Base-by-base conservation (phyloP, 2,888 invertebrate species). In the Clusia tigrina region DNA sequence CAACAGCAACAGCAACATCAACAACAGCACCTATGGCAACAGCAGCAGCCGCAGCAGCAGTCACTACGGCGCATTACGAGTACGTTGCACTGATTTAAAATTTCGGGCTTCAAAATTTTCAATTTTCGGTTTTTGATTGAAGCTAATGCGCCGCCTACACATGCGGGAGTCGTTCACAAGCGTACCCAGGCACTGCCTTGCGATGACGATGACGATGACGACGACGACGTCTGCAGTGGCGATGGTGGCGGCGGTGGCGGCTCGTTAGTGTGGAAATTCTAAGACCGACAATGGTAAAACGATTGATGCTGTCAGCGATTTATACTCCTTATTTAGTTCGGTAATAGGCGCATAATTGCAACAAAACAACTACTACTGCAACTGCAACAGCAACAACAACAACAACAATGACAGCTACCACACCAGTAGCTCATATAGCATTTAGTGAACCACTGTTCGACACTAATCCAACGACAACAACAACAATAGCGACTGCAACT, bases 261-360 rank as follows among this genome's bases (percentile, higher is more conserved):
- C 48, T 48, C 48, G 48, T 48, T 48, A 48, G 48, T 48, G 48
- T 48, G 48, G 48, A 48, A 48, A 48, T 48, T 48, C 48, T 48
- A 20, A 48, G 20, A 2, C 48, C 22, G 15, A 12, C 57, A 46
- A 24, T 46, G 18, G 57, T 48, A 60, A 62, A 57, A 58, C 66
- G 67, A 67, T 67, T 67, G 69, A 71, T 69, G 69, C 66, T 71
- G 69, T 69, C 71, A 71, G 64, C 59, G 62, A 64, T 68, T 69
- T 67, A 5, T 48, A 63, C 64, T 64, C 68, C 68, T 65, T 68
- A 72, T 69, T 68, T 68, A 72, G 68, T 65, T 65, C 67, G 65
- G 63, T 67, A 69, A 70, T 70, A 68, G 67, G 69, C 69, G 65
- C 67, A 72, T 71, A 71, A 71, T 69, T 69, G 70, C 68, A 67